Evolutionary conservation across 1,140 invertebrate species (phyloP).

Genomic region (Magallana gigas): DNA sequence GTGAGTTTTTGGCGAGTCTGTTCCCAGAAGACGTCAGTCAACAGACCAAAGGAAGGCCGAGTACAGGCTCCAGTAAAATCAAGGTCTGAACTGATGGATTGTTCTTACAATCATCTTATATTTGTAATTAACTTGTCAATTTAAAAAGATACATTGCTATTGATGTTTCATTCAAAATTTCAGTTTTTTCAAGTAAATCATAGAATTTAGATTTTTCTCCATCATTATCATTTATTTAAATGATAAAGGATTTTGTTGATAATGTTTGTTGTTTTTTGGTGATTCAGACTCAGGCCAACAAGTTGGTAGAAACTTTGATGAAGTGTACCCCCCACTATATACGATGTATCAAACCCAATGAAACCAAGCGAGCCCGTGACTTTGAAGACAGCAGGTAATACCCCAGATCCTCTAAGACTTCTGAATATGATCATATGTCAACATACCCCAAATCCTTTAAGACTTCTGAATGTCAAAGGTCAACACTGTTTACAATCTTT

Average conservation of each 20-base stretch:
- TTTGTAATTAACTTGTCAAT: no score
- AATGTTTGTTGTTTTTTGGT: no score
- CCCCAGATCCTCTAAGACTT: neutral
- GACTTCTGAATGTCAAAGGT: neutral
- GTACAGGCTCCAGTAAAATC: conserved; percentile 88
- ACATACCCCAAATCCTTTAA: neutral
- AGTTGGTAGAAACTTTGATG: conserved; percentile 86
- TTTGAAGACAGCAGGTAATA: conserved; percentile 84
- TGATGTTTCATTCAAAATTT: no score
- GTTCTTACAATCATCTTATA: no score
- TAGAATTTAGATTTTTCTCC: no score
- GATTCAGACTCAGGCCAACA: conserved; percentile 84
- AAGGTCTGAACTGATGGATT: conserved; percentile 76
- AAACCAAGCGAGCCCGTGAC: conserved; percentile 86
- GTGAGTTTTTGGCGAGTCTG: conserved; percentile 83
- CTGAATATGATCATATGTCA: neutral
- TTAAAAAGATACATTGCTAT: no score
- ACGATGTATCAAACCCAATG: conserved; percentile 89
- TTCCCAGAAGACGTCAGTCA: conserved; percentile 84
- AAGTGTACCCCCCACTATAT: conserved; percentile 86
- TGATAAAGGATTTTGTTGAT: no score
- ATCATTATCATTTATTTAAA: no score
- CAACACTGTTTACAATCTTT: neutral
- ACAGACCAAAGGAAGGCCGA: conserved; percentile 84
- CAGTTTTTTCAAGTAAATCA: no score